A percentile compares a stretch with the other conserved stretches of the same genome.
Conservation (phyloP, 2,797 vertebrate genomes). For the Halcyon chelicuti region DNA sequence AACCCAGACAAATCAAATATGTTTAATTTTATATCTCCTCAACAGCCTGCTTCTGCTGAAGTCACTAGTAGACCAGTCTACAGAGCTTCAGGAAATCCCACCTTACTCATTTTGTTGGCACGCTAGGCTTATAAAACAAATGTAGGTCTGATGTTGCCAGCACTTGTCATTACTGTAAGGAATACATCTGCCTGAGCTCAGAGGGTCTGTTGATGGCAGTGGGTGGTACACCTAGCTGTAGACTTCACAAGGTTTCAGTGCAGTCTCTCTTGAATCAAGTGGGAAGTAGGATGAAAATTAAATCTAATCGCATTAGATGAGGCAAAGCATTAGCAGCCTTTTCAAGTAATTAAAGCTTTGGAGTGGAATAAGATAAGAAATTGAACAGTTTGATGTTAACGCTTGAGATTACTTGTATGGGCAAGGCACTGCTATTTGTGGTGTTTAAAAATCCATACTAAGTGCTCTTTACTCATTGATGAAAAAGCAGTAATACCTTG, state of each 20-base stretch:
- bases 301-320: slow-evolving; percentile 11
- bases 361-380: not conserved
- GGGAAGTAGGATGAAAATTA: not conserved
- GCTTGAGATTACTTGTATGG: not conserved
- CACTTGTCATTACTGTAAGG: not conserved
- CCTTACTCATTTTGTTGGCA: not conserved
- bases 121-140: not conserved
- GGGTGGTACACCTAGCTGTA: not conserved
- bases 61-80: not conserved
- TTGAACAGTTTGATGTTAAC: not conserved
- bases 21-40: not conserved
- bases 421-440: not conserved
- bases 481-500: not conserved
- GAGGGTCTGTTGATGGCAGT: not conserved
- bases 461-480: not conserved
- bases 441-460: not conserved
- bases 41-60: not conserved
- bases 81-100: not conserved
- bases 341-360: slow-evolving; percentile 45
- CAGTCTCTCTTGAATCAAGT: not conserved
- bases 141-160: not conserved
- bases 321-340: slow-evolving; percentile 2
- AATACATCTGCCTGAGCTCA: not conserved
- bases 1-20: not conserved
- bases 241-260: not conserved